phyloP scores from a whole-genome alignment of 2,888 invertebrate genomes.

The Orthosia incerta region DNA sequence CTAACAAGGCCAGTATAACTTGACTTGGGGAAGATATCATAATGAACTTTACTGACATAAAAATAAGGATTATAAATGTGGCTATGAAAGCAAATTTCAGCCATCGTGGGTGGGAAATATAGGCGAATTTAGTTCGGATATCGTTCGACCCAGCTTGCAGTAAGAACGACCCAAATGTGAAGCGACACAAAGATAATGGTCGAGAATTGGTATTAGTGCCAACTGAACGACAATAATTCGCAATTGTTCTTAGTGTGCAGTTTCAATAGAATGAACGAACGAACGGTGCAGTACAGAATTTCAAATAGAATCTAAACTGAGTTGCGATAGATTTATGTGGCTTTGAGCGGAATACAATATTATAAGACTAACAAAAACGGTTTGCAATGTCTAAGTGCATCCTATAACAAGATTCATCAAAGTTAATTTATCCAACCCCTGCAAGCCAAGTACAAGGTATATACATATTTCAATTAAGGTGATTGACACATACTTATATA shows the following conservation, averaged over 20 bases:
- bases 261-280: not conserved
- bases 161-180: slow-evolving; percentile 75
- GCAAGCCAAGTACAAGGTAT: not conserved
- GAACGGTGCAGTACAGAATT: not conserved
- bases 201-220: slow-evolving; percentile 63
- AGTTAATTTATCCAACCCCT: too few relatives aligned
- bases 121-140: slow-evolving; percentile 73
- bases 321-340: not conserved
- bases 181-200: slow-evolving; percentile 67
- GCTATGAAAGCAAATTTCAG: slow-evolving; percentile 29
- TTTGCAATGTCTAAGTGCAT: not conserved
- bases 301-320: not conserved
- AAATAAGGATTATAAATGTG: slow-evolving; percentile 37
- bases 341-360: not conserved
- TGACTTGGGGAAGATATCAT: slow-evolving; percentile 25
- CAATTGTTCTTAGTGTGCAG: slow-evolving; percentile 11
- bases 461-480: not conserved
- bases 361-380: not conserved
- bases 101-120: slow-evolving; percentile 67
- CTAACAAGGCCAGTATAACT: slow-evolving; percentile 51
- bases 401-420: not conserved
- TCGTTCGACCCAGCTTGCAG: slow-evolving; percentile 72
- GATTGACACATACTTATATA: not conserved
- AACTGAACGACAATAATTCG: slow-evolving; percentile 38
- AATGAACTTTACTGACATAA: slow-evolving; percentile 37